Conservation (phyloP, 1,140 invertebrate genomes). For the Heliothis subflexa region DNA sequence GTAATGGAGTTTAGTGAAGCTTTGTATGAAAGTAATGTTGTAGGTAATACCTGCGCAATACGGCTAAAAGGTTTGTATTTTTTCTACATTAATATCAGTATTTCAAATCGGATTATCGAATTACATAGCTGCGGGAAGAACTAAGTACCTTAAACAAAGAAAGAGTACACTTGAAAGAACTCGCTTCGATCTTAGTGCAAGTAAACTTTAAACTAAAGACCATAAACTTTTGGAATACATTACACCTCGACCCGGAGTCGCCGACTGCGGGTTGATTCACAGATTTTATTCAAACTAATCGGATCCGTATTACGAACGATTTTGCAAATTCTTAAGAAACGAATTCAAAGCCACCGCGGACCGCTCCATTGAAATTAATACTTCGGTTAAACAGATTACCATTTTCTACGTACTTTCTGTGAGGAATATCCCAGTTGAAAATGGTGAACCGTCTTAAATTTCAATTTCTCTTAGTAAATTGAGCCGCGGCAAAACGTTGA, state of each 20-base stretch:
- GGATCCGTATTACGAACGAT: slow-evolving; percentile 59
- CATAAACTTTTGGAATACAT: slow-evolving; percentile 58
- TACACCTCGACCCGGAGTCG: slow-evolving; percentile 50
- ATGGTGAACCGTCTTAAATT: slow-evolving; percentile 41
- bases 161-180: slow-evolving; percentile 3
- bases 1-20: background rate
- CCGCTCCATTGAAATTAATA: slow-evolving; percentile 58
- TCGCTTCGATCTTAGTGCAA: slow-evolving; percentile 5
- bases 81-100: background rate
- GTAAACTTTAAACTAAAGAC: slow-evolving; percentile 13
- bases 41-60: background rate
- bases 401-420: slow-evolving; percentile 43
- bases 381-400: slow-evolving; percentile 54
- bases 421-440: slow-evolving; percentile 36
- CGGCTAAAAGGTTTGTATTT: background rate
- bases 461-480: slow-evolving; percentile 46
- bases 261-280: slow-evolving; percentile 55
- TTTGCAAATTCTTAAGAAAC: slow-evolving; percentile 58
- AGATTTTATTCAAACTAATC: slow-evolving; percentile 61
- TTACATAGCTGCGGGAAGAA: background rate
- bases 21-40: background rate
- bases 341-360: slow-evolving; percentile 49
- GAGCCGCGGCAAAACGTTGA: slow-evolving; percentile 38
- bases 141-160: background rate
- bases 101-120: background rate